Conservation (phyloP, 2,888 invertebrate genomes). For the Artemia sp. region DNA sequence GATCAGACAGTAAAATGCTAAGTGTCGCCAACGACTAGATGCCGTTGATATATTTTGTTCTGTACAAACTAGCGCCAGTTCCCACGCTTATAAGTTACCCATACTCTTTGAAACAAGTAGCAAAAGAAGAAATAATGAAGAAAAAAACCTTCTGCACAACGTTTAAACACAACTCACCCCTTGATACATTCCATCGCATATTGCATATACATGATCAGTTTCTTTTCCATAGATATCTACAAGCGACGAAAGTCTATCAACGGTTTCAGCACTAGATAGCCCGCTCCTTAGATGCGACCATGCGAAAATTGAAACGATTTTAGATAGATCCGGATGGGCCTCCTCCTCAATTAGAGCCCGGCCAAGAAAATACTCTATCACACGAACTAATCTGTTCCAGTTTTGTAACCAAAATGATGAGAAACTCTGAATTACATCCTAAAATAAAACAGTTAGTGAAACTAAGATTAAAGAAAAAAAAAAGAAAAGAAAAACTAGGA, state of each 20-base stretch:
- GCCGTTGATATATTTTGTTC: no score
- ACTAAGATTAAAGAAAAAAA: neutral
- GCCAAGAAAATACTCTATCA: neutral
- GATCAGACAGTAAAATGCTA: no score
- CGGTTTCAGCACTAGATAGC: neutral
- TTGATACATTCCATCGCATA: conserved; percentile 6
- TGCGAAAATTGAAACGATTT: neutral
- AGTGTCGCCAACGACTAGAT: no score
- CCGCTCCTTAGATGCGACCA: conserved; percentile 3
- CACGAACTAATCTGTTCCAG: neutral
- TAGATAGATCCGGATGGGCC: neutral
- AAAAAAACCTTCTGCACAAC: no score
- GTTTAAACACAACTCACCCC: neutral
- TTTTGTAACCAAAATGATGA: neutral
- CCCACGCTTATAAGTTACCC: no score
- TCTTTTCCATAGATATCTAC: neutral
- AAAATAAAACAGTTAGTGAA: neutral
- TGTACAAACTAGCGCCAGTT: no score
- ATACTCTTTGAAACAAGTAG: neutral
- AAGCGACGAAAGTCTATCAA: neutral
- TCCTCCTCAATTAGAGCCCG: neutral
- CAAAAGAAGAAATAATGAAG: neutral
- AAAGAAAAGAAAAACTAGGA: neutral
- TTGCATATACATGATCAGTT: neutral
- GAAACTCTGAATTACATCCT: conserved; percentile 8